Evolutionary conservation across 2,797 vertebrate species (phyloP).

Genomic region (Phrynocephalus vlangalii): DNA sequence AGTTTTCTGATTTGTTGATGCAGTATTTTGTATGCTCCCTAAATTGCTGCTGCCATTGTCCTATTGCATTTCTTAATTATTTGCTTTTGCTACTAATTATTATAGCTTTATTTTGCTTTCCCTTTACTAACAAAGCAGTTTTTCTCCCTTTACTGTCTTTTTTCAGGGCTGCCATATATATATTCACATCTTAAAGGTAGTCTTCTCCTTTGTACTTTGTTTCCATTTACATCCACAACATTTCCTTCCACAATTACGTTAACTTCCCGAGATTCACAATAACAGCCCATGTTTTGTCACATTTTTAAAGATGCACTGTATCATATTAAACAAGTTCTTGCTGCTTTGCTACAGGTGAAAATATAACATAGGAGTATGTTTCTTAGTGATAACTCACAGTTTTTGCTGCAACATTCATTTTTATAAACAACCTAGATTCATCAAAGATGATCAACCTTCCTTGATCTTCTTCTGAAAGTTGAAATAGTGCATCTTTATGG

Average conservation of each 20-base stretch:
- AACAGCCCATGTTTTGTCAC: not conserved
- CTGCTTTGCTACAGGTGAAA: not conserved
- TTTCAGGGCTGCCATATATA: slow-evolving; percentile 73
- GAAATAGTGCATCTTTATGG: slow-evolving; percentile 68
- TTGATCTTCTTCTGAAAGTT: slow-evolving; percentile 29
- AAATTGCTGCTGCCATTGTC: not conserved
- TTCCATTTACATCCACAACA: slow-evolving; percentile 30
- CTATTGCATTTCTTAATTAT: not conserved
- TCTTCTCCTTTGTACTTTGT: slow-evolving; percentile 45
- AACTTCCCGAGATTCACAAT: slow-evolving; percentile 19
- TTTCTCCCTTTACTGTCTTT: slow-evolving; percentile 74
- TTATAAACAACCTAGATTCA: not conserved
- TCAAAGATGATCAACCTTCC: slow-evolving; percentile 1
- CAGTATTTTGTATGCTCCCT: not conserved
- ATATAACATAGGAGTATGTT: rapidly evolving
- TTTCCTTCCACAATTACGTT: not conserved
- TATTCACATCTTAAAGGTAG: slow-evolving; percentile 72
- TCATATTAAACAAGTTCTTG: slow-evolving; percentile 14
- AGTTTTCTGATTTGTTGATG: not conserved
- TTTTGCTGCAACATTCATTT: not conserved
- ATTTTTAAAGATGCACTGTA: slow-evolving; percentile 60
- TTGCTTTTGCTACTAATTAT: slow-evolving; percentile 51
- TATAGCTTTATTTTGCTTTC: slow-evolving; percentile 40
- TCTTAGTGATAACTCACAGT: not conserved
- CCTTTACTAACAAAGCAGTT: slow-evolving; percentile 53